Conservation (phyloP, 1,140 invertebrate species). For the Drosophila equinoxialis region DNA sequence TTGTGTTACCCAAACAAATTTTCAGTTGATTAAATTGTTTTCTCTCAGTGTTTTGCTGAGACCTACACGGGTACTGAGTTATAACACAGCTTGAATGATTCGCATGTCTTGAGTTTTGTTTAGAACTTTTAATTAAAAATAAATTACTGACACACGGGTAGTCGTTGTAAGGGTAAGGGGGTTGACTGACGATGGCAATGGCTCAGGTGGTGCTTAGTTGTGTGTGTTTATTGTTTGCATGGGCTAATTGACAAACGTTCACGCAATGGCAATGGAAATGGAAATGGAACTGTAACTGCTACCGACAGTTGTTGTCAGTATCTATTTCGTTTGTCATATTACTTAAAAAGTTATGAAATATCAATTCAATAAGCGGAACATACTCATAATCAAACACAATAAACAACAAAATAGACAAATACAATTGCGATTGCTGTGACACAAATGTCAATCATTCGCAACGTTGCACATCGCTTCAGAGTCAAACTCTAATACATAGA, state of each 20-base stretch:
- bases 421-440: constrained; percentile 41
- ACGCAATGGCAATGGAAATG: neutral
- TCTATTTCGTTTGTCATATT: constrained; percentile 62
- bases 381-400: constrained; percentile 27
- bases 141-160: constrained; percentile 65
- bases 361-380: constrained; percentile 54
- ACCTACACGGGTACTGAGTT: constrained; percentile 4
- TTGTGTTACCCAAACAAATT: neutral
- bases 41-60: neutral
- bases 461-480: constrained; percentile 59
- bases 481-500: neutral
- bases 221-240: constrained; percentile 33
- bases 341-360: constrained; percentile 61
- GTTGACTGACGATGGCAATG: neutral
- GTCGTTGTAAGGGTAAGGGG: constrained; percentile 11
- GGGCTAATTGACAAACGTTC: constrained; percentile 44
- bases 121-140: constrained; percentile 79
- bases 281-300: constrained; percentile 9
- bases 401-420: constrained; percentile 18
- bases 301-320: constrained; percentile 46
- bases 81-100: constrained; percentile 73
- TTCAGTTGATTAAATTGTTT: neutral
- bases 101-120: constrained; percentile 74
- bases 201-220: neutral
- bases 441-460: constrained; percentile 76